phyloP scores from a whole-genome alignment of 2,113 vertebrate genomes.

The Dicerorhinus sumatrensis region DNA sequence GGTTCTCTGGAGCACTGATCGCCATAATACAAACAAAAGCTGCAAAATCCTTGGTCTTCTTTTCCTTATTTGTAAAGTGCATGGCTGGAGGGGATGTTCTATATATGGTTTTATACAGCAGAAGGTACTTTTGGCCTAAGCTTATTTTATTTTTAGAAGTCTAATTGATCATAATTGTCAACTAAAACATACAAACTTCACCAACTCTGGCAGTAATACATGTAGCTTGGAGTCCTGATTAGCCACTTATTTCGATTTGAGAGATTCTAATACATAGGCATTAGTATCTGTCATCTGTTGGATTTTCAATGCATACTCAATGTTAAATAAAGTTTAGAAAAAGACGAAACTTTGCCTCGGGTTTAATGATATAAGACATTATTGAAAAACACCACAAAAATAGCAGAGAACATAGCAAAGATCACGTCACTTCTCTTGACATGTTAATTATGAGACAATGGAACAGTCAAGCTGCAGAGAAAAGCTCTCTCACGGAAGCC shows the following conservation, averaged over 20 bases:
- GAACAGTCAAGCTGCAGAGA: not conserved
- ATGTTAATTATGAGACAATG: not conserved
- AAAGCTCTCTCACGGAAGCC: not conserved
- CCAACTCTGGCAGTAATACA: not conserved
- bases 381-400: not conserved
- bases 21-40: not conserved
- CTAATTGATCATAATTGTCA: not conserved
- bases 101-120: not conserved
- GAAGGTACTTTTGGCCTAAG: not conserved
- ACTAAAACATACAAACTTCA: not conserved
- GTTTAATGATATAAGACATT: not conserved
- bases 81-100: not conserved
- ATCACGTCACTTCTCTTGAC: not conserved
- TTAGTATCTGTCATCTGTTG: not conserved
- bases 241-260: not conserved
- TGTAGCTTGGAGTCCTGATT: not conserved
- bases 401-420: not conserved
- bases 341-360: not conserved
- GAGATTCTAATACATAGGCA: not conserved
- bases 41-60: not conserved
- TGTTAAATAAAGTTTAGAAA: not conserved
- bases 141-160: not conserved
- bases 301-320: not conserved
- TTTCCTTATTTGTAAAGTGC: not conserved
- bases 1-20: not conserved